Percentiles rank a stretch among this genome's conserved stretches.
phyloP scores from a whole-genome alignment of 2,113 vertebrate species.

The Thalassarche chlororhynchos region DNA sequence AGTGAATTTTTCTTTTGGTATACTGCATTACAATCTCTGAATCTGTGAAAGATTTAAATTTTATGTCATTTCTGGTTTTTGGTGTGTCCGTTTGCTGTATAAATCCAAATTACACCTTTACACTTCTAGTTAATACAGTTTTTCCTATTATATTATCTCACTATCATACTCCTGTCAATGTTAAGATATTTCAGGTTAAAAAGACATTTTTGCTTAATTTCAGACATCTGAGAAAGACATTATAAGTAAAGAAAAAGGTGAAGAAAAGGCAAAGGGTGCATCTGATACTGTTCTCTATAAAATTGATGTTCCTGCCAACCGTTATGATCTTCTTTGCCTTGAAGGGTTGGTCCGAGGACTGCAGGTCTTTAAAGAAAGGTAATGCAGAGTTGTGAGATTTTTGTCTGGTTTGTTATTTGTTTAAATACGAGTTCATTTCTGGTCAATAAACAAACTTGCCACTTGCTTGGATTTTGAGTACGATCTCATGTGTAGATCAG shows the following conservation, averaged over 20 bases:
- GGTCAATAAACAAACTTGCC: background rate
- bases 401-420: background rate
- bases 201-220: background rate
- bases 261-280: conserved; percentile 87
- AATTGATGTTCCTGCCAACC: conserved; percentile 96
- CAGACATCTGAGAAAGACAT: conserved; percentile 97
- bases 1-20: background rate
- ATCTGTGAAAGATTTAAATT: background rate
- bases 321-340: conserved; percentile 95
- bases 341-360: conserved; percentile 94
- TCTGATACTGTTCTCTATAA: conserved; percentile 94
- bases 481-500: background rate
- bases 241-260: conserved; percentile 92
- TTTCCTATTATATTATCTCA: background rate
- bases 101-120: background rate
- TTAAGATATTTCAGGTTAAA: background rate
- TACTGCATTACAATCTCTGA: background rate
- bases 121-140: background rate
- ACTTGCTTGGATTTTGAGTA: background rate
- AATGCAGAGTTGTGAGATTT: background rate
- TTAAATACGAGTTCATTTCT: background rate
- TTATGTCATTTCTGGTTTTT: background rate
- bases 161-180: background rate
- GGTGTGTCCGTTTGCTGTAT: background rate
- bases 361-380: conserved; percentile 97